Conservation (phyloP, 2,113 vertebrate species). For the human (Homo sapiens) region GRCh38 chrX:141463001-141463500, state of each 20-base stretch:
- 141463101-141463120: constrained; percentile 6
- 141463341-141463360: not conserved
- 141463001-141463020: not conserved
- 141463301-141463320: not conserved
- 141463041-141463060: constrained; percentile 12
- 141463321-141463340: not conserved
- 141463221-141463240: not conserved
- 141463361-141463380: not conserved
- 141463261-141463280: not conserved
- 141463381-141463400: not conserved
- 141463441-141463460: not conserved
- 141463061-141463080: constrained; percentile 17
- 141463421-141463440: not conserved
- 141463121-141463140: not conserved
- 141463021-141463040: not conserved
- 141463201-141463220: not conserved
- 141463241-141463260: not conserved
- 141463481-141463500: not conserved
- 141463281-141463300: not conserved
- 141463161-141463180: not conserved
- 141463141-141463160: not conserved
- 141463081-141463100: constrained; percentile 21
- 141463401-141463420: not conserved
- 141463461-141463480: not conserved
- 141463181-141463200: not conserved